phyloP scores from a whole-genome alignment of 2,888 invertebrate species.

The Stenolophus ochropezus region DNA sequence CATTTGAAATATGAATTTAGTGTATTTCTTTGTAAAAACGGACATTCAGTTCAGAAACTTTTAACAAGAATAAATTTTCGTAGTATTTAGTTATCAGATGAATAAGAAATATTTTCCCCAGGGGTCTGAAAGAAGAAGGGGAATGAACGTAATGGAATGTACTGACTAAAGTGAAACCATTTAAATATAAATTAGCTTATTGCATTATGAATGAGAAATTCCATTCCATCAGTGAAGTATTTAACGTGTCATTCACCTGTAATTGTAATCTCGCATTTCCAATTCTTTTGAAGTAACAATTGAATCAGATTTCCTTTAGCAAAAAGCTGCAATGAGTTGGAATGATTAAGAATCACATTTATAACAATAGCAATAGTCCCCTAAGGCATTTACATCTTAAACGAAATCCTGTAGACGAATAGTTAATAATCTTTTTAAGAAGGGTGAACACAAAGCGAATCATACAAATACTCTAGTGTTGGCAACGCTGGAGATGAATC shows the following conservation, averaged over 20 bases:
- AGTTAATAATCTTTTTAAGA: constrained; percentile 49
- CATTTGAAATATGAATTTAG: no score
- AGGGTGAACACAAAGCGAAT: constrained; percentile 29
- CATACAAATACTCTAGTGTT: constrained; percentile 35
- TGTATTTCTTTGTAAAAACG: no score
- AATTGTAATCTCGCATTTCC: not conserved
- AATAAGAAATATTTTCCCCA: no score
- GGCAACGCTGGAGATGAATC: constrained; percentile 36
- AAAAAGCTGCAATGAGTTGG: not conserved
- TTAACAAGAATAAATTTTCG: no score
- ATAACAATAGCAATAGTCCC: constrained; percentile 18
- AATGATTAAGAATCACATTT: constrained; percentile 37
- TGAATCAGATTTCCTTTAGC: constrained; percentile 9
- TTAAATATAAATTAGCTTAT: not conserved
- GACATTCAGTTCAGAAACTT: no score
- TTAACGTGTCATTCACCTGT: constrained; percentile 14
- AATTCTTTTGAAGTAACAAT: constrained; percentile 1
- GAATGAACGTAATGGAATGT: no score
- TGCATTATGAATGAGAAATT: not conserved
- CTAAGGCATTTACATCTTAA: constrained; percentile 34
- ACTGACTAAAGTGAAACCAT: not conserved
- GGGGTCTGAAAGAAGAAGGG: no score
- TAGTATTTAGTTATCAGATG: no score
- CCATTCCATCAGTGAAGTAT: not conserved
- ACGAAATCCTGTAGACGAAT: constrained; percentile 37